phyloP scores from a whole-genome alignment of 1,140 invertebrate species.

The Procambarus virginalis region DNA sequence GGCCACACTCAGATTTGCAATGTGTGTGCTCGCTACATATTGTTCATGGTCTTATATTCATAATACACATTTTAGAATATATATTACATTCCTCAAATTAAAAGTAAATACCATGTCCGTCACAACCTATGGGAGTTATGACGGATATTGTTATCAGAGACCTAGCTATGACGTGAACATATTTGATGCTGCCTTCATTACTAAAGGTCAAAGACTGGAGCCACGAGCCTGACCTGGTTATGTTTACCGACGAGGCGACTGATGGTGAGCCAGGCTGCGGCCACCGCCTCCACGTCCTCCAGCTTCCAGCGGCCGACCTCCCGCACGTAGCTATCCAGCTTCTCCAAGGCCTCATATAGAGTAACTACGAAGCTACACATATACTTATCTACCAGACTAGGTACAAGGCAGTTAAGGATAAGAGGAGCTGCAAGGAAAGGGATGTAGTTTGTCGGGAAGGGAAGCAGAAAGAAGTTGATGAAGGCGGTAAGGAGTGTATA shows the following conservation, averaged over 20 bases:
- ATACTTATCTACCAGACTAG: conserved; percentile 6
- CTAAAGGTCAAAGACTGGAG: neutral
- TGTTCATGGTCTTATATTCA: too few relatives aligned
- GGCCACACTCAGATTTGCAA: neutral
- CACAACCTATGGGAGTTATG: too few relatives aligned
- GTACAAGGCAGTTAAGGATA: neutral
- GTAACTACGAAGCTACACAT: neutral
- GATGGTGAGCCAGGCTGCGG: conserved; percentile 10
- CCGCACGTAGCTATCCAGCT: neutral
- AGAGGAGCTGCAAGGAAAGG: neutral
- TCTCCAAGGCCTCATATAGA: neutral
- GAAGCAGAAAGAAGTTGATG: neutral
- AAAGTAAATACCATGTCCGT: too few relatives aligned
- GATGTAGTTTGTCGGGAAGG: neutral
- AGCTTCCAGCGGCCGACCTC: neutral
- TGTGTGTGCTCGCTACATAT: too few relatives aligned
- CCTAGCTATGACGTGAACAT: too few relatives aligned
- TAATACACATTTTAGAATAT: too few relatives aligned
- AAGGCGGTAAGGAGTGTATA: neutral
- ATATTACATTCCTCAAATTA: too few relatives aligned
- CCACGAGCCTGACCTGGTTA: conserved; percentile 7
- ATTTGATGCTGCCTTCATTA: too few relatives aligned
- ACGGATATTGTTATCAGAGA: too few relatives aligned
- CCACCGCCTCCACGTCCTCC: neutral
- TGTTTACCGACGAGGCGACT: neutral